A percentile compares a stretch with the other conserved stretches of the same genome.
These are phyloP conservation scores for Tragelaphus oryx DNA, from an alignment of 2,797 vertebrate genomes.

Conservation along the genomic window DNA sequence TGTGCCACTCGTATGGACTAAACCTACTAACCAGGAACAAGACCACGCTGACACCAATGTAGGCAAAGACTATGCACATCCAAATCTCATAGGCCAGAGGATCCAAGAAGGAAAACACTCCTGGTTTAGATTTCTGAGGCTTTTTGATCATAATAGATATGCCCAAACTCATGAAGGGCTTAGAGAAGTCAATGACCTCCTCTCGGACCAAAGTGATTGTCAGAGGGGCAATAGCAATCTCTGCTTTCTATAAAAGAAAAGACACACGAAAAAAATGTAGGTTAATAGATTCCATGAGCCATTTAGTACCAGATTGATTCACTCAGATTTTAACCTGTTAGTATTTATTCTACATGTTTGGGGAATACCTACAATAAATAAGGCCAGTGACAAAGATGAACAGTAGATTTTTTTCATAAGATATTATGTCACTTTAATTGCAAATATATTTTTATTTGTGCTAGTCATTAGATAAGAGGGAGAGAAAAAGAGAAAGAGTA, in stretches of 20 bases:
- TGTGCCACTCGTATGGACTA: slow-evolving; percentile 98
- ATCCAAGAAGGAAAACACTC: slow-evolving; percentile 98
- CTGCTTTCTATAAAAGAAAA: slow-evolving; percentile 93
- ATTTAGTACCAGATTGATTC: neutral
- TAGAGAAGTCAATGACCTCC: slow-evolving; percentile 99
- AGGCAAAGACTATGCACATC: slow-evolving; percentile 99
- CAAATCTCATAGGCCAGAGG: slow-evolving; percentile 99
- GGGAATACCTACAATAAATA: neutral
- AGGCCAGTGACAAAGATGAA: neutral
- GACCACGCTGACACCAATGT: slow-evolving; percentile 99
- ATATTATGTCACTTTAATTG: neutral
- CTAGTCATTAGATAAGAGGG: neutral
- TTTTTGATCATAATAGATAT: slow-evolving; percentile 99
- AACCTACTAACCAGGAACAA: slow-evolving; percentile 99
- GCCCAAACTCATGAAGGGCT: slow-evolving; percentile 98
- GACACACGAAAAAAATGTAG: slow-evolving; percentile 72
- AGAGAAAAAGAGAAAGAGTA: neutral
- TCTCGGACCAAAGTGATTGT: slow-evolving; percentile 99
- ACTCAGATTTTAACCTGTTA: neutral
- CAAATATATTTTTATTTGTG: neutral
- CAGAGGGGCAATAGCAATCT: slow-evolving; percentile 97
- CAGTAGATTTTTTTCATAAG: neutral
- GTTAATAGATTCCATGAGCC: slow-evolving; percentile 34
- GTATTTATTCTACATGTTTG: neutral
- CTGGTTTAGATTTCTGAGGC: slow-evolving; percentile 98